Evolutionary conservation across 2,888 invertebrate species (phyloP).

Genomic region (Merodon equestris): DNA sequence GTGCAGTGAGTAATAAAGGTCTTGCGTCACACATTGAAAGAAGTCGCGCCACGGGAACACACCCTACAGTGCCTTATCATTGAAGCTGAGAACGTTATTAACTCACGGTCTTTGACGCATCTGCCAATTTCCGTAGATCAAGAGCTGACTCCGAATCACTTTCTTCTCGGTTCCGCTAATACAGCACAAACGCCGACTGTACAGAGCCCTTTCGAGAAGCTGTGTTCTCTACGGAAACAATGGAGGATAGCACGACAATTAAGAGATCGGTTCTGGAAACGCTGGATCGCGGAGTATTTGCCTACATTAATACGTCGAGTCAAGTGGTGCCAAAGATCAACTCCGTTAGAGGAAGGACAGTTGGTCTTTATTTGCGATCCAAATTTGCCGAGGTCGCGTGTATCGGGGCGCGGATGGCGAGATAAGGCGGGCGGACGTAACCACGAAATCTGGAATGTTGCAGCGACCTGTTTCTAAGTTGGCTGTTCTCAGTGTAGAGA

Average conservation of each 20-base stretch:
- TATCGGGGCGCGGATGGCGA: slow-evolving; percentile 69
- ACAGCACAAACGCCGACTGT: slow-evolving; percentile 23
- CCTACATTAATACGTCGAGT: slow-evolving; percentile 55
- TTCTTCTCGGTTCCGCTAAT: slow-evolving; percentile 42
- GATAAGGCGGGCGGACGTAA: slow-evolving; percentile 68
- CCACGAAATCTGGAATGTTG: slow-evolving; percentile 63
- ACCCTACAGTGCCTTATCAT: slow-evolving; percentile 54
- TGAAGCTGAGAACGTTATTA: slow-evolving; percentile 46
- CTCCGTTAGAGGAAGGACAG: slow-evolving; percentile 38
- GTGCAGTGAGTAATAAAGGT: slow-evolving; percentile 57
- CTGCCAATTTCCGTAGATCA: slow-evolving; percentile 43
- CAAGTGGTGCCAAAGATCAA: slow-evolving; percentile 50
- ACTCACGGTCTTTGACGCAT: slow-evolving; percentile 43
- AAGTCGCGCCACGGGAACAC: slow-evolving; percentile 51
- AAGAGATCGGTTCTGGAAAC: slow-evolving; percentile 40
- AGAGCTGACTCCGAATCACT: slow-evolving; percentile 57
- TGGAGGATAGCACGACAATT: slow-evolving; percentile 54
- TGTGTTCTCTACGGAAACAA: slow-evolving; percentile 37
- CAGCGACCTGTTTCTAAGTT: slow-evolving; percentile 69
- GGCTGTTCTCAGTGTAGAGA: slow-evolving; percentile 78
- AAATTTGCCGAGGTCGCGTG: slow-evolving; percentile 59
- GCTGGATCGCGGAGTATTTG: slow-evolving; percentile 49
- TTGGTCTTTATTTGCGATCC: slow-evolving; percentile 67
- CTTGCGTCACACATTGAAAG: slow-evolving; percentile 48
- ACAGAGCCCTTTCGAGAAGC: not conserved